Evolutionary conservation across 2,797 vertebrate species (phyloP).

Genomic region (Atherinosoma microstoma): DNA sequence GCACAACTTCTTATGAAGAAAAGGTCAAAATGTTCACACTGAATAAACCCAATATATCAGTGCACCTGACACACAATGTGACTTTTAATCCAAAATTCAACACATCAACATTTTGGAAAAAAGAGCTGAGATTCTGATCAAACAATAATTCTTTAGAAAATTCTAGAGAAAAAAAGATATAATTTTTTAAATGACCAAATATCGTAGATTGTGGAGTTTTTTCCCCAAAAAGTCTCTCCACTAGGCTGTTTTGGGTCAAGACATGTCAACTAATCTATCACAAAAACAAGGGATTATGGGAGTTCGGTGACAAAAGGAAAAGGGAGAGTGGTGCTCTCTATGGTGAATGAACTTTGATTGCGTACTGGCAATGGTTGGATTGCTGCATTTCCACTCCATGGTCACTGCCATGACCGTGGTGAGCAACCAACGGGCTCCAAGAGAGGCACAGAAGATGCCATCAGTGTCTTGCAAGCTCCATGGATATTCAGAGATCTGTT

Average conservation of each 20-base stretch:
- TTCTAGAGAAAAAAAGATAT: neutral
- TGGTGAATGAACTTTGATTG: conserved; percentile 45
- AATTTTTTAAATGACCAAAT: neutral
- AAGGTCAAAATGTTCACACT: neutral
- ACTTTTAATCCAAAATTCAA: neutral
- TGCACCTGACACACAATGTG: neutral
- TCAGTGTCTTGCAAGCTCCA: neutral
- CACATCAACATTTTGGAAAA: too few relatives aligned
- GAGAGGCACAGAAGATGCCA: conserved; percentile 29
- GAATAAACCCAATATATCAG: neutral
- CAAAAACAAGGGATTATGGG: conserved; percentile 61
- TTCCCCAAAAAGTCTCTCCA: neutral
- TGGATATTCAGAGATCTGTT: conserved; percentile 16
- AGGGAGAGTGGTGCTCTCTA: conserved; percentile 41
- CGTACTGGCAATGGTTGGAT: conserved; percentile 54
- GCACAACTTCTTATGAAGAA: neutral
- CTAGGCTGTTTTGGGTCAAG: conserved; percentile 30
- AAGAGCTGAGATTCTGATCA: too few relatives aligned
- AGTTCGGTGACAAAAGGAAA: conserved; percentile 72
- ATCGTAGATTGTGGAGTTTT: neutral
- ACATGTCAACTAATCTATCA: conserved; percentile 48
- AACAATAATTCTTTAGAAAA: neutral
- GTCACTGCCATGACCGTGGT: conserved; percentile 37
- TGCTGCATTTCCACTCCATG: conserved; percentile 61
- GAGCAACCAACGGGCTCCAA: conserved; percentile 38